Evolutionary conservation across 2,113 vertebrate genomes (phyloP), one percentile per base, ranked within the genome.

Genomic region (Nannospalax galili): DNA sequence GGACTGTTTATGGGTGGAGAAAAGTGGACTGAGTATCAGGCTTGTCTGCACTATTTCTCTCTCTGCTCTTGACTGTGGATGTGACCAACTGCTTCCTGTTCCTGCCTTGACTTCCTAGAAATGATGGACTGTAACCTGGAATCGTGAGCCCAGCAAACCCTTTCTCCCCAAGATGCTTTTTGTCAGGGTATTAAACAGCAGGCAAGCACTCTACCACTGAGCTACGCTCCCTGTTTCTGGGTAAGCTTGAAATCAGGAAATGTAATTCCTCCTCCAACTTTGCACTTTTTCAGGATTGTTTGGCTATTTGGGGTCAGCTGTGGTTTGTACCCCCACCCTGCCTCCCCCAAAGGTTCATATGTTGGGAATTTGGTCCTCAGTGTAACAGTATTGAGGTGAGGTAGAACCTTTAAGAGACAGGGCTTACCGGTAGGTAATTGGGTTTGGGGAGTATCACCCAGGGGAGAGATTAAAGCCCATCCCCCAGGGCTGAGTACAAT

Each of bases 1-100:
- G 32, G 35, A 37, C 52, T 7, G 35, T 20, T 37, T 56, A 37
- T 35, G 11, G 58, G 52, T 58, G 35, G n/a, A n/a, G n/a, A n/a
- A n/a, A 1, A 0, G 4, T 58, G 48, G 3, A 35, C 77, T 56
- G 32, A 14, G 17, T 9, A 79, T 1, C n/a, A 56, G 30, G 40
- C 15, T 24, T 24, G 32, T 19, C 77, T 58, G 48, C 19, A 22
- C n/a, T n/a, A 56, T 24, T 52, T 52, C 9, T 79, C 32, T 56
- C 48, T 78, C 75, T 42, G 17, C 28, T 20, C 74, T 77, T 52
- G 30, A 79, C 52, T 3, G 48, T 58, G 48, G 77, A 56, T 22
- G 19, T 35, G 35, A 58, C 48, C 32, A 74, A 52, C 48, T 79
- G 32, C 32, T 0, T n/a, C 32, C 5, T 12, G 52, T n/a, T 79